Base-by-base conservation (phyloP, 1,140 invertebrate species). In the Philopotamus ludificatus region DNA sequence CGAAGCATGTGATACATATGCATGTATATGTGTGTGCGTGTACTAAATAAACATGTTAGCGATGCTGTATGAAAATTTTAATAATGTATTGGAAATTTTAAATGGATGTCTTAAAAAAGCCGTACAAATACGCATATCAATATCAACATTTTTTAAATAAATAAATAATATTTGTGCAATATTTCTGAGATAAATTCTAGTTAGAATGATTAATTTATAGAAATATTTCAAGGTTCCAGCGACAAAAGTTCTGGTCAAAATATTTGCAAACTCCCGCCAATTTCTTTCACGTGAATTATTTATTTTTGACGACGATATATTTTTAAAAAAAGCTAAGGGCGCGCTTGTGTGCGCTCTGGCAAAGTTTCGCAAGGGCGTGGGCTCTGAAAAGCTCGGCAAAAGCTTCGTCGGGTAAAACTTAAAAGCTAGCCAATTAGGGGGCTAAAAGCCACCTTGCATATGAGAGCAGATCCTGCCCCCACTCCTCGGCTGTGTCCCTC, bases 351-450 rank as follows among this genome's bases (percentile, higher is more conserved):
- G 28, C 44, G 57, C 41, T 41, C 42, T 15, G 25, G 18, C n/a
- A 60, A 60, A 60, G 54, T 59, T 59, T 59, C 22, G 49, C 39
- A 62, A 26, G 28, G 55, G 60, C 55, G 64, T 63, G 64, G 59
- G 68, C 44, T 62, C n/a, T 22, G 51, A 62, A 70, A 57, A 67
- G 68, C 65, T 70, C 42, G 8, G 64, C 59, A 54, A 70, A 70
- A 65, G 69, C 62, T 68, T 58, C 62, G 72, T 68, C 73, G 74
- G 72, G 76, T 74, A 72, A 79, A 75, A 79, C 78, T 81, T 81
- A 81, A 81, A 81, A 81, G 79, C 79, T 77, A 71, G 73, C 76
- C 79, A 81, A 81, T 81, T 81, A 81, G 71, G 73, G 61, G 75
- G 72, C 77, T 81, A 79, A 81, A 79, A 81, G 79, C 78, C 78